phyloP scores from a whole-genome alignment of 2,113 vertebrate species.

The Brachyistius frenatus region DNA sequence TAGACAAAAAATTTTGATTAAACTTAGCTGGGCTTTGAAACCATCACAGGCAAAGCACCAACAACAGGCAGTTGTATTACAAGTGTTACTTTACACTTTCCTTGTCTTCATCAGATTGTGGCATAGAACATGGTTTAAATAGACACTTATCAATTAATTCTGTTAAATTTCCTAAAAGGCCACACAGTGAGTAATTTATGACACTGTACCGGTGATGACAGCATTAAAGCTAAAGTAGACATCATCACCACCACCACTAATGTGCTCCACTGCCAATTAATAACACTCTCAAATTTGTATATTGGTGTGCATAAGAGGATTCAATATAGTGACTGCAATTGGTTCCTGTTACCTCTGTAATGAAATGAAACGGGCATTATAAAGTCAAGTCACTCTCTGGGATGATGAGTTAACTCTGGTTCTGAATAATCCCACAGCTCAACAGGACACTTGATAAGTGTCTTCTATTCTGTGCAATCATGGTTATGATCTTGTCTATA shows the following conservation, averaged over 20 bases:
- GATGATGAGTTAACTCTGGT: slow-evolving; percentile 7
- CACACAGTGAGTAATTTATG: neutral
- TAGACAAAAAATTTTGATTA: too few species aligned
- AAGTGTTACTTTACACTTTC: too few species aligned
- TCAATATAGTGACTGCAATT: neutral
- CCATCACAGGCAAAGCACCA: too few species aligned
- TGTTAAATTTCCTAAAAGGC: too few species aligned
- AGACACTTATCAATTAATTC: too few species aligned
- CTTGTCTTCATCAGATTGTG: too few species aligned
- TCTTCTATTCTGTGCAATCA: neutral
- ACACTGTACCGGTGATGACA: neutral
- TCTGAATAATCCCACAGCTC: neutral
- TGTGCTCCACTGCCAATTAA: neutral
- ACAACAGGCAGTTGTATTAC: too few species aligned
- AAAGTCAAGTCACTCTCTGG: slow-evolving; percentile 29
- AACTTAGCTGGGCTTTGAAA: too few species aligned
- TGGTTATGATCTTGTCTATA: neutral
- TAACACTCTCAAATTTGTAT: neutral
- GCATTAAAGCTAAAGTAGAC: neutral
- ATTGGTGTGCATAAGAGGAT: neutral
- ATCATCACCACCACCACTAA: neutral
- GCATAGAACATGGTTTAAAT: too few species aligned
- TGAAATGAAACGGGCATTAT: slow-evolving; percentile 42
- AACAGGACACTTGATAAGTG: accelerated
- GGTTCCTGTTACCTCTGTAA: slow-evolving; percentile 21